These are phyloP conservation scores for Spinus pinus DNA, from an alignment of 2,797 vertebrate species.

Conservation along the genomic window DNA sequence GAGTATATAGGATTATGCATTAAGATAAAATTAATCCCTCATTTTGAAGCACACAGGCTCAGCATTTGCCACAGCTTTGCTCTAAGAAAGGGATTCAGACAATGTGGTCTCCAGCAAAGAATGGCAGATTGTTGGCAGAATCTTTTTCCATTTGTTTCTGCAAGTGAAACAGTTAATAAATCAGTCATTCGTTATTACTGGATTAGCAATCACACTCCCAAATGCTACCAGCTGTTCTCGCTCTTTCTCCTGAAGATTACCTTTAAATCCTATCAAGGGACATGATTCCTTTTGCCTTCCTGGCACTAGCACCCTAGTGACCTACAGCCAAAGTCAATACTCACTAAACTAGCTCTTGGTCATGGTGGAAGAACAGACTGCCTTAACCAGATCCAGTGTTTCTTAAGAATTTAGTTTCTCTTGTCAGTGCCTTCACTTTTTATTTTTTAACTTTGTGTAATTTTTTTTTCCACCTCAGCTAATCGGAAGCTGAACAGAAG, in stretches of 20 bases:
- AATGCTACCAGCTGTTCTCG: conserved; percentile 29
- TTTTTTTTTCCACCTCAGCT: neutral
- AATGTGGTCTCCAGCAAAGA: neutral
- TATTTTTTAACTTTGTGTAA: neutral
- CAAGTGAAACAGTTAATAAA: conserved; percentile 24
- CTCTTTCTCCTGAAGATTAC: conserved; percentile 49
- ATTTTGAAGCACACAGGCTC: neutral
- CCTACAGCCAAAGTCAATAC: conserved; percentile 4
- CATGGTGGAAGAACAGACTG: neutral
- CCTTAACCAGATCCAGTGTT: neutral
- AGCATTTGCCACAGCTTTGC: neutral
- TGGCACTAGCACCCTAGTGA: conserved; percentile 36
- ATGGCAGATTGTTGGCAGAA: neutral
- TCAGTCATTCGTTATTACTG: neutral
- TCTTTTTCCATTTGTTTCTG: neutral
- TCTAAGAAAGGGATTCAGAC: neutral
- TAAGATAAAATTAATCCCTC: conserved; percentile 1
- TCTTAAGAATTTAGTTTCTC: neutral
- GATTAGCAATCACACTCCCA: conserved; percentile 29
- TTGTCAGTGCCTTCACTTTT: neutral
- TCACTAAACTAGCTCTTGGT: neutral
- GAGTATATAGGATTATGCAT: neutral
- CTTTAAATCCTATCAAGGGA: conserved; percentile 59
- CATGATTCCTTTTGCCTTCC: conserved; percentile 41
- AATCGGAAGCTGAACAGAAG: neutral